Percentiles rank a stretch among this genome's conserved stretches.
Evolutionary conservation across 2,888 invertebrate species (phyloP).

Genomic region (Eustalomyia histrio): DNA sequence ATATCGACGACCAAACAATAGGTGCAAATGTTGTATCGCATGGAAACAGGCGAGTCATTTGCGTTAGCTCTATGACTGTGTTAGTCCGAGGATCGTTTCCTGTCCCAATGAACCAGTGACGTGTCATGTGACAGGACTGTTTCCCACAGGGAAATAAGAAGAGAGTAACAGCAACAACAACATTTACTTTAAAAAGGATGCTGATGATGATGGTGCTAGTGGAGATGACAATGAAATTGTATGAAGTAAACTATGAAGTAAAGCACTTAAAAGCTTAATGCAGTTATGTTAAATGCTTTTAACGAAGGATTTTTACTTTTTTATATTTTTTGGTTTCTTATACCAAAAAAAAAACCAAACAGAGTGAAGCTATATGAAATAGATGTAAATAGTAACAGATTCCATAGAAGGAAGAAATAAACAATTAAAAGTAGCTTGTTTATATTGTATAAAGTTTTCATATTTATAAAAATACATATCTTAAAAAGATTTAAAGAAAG

Average conservation of each 20-base stretch:
- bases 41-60: no score
- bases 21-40: no score
- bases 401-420: not conserved
- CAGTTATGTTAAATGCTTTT: slow-evolving; percentile 76
- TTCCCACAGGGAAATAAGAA: no score
- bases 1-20: no score
- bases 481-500: no score
- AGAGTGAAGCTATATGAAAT: not conserved
- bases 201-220: not conserved
- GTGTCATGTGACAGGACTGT: no score
- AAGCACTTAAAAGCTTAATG: slow-evolving; percentile 72
- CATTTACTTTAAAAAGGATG: not conserved
- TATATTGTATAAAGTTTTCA: no score
- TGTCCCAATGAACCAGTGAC: no score
- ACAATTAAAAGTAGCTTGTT: no score
- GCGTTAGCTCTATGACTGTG: no score
- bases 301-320: slow-evolving; percentile 65
- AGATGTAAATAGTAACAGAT: slow-evolving; percentile 28
- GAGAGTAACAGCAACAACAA: not conserved
- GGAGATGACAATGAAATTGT: slow-evolving; percentile 4
- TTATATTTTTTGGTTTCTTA: not conserved
- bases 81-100: no score
- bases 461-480: no score
- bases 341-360: not conserved
- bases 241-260: slow-evolving; percentile 12